Conservation (phyloP, 92 coral and sea anemone genomes). For the Phenganax subtilis region DNA sequence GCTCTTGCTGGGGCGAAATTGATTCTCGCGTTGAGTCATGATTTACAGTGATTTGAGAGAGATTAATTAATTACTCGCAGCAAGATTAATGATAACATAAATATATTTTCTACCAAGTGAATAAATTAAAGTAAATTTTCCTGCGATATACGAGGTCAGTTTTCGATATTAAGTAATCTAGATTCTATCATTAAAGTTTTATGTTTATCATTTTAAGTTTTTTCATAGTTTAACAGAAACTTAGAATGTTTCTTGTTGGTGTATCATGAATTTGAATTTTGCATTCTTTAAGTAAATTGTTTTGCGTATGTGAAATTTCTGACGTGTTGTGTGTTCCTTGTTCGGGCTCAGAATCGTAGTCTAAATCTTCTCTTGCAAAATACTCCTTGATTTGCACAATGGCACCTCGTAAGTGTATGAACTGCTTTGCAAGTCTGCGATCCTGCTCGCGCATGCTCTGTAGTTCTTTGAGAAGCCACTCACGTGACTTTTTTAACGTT, state of each 20-base stretch:
- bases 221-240: slow-evolving; percentile 18
- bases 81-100: background rate
- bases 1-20: background rate
- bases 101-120: background rate
- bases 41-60: background rate
- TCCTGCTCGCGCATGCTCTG: slow-evolving; percentile 24
- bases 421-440: slow-evolving; percentile 38
- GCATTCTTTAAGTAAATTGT: background rate
- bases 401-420: slow-evolving; percentile 32
- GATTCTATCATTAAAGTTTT: background rate
- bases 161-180: too few species aligned
- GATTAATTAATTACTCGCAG: slow-evolving; percentile 5
- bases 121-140: too few species aligned
- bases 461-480: slow-evolving; percentile 33
- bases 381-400: slow-evolving; percentile 1
- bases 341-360: slow-evolving; percentile 32
- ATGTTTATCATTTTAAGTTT: background rate
- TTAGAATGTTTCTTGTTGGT: slow-evolving; percentile 26
- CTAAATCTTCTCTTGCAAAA: slow-evolving; percentile 23
- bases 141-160: too few species aligned
- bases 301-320: background rate
- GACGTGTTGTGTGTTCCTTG: background rate
- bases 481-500: slow-evolving; percentile 24
- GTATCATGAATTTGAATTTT: slow-evolving; percentile 14
- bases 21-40: background rate